Evolutionary conservation across 1,140 invertebrate species (phyloP), one percentile per base, ranked within the genome.

Genomic region (Episyrphus balteatus): DNA sequence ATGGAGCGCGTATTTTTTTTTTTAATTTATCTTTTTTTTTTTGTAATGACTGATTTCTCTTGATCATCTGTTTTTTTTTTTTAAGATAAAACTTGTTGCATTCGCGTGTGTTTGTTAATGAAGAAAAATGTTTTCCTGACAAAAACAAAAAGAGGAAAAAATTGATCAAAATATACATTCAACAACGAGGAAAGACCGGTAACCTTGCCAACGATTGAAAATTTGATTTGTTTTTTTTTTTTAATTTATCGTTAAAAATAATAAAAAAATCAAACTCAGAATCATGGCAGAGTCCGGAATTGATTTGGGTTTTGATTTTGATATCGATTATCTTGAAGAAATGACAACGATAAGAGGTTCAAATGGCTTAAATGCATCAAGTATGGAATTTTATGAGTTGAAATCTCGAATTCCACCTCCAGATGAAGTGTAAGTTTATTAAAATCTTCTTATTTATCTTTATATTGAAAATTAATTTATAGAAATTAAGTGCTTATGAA

Each of bases 291-390:
- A 83, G 63, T 83, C 81, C 50, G 81, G 81, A 39, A 80, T 83
- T 59, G 81, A 83, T 66, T 73, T 84, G 71, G 80, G 77, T 50
- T 84, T 81, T 56, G 81, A 84, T 72, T 71, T 82, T 54, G 77
- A 77, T 44, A 75, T 79, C 38, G 58, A 62, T 42, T 53, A 51
- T 48, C 41, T 53, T 44, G 79, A 81, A 59, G 77, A 77, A 62
- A 80, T 79, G 75, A 82, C 55, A 1, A 50, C 53, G 34, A 49
- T 57, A 56, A 49, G 33, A 53, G n/a, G n/a, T n/a, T n/a, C 52
- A 21, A 48, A 51, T 11, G 56, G 56, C 14, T 46, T 34, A 15
- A 71, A 78, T 53, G 76, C 55, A 13, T 49, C 53, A 10, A 55
- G 55, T 51, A 52, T 59, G n/a, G 56, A 63, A 51, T 59, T 58